Conservation (phyloP, 1,140 invertebrate species). For the Sipha flava region DNA sequence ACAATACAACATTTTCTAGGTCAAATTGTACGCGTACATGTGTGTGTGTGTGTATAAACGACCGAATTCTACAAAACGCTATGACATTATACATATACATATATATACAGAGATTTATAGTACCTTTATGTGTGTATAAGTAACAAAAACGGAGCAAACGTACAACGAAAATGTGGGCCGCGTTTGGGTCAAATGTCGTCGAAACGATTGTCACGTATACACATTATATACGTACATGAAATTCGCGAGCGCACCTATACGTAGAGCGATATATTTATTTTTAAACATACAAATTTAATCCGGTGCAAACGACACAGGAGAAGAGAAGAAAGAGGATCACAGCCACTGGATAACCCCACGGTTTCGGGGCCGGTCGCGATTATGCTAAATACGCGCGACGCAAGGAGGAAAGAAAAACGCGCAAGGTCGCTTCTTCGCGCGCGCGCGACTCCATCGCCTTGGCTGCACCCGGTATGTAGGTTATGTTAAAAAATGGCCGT, state of each 20-base stretch:
- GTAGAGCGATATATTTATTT: neutral
- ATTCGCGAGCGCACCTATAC: neutral
- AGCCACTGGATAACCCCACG: neutral
- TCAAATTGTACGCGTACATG: neutral
- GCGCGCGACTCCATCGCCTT: neutral
- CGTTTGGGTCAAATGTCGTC: neutral
- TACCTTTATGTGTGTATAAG: no score
- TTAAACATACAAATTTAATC: neutral
- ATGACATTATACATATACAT: neutral
- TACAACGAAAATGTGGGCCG: neutral
- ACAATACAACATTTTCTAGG: neutral
- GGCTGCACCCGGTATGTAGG: slow-evolving; percentile 12
- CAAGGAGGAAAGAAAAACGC: neutral
- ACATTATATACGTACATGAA: no score
- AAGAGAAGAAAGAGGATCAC: neutral
- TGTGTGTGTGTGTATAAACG: neutral
- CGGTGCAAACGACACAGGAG: neutral
- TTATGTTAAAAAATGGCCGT: slow-evolving; percentile 1
- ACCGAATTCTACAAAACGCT: neutral
- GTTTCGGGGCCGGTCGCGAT: neutral
- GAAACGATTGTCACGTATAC: neutral
- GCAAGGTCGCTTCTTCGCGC: neutral
- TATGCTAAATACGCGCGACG: neutral
- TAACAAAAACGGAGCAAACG: no score
- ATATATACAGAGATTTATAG: no score